A percentile compares a stretch with the other conserved stretches of the same genome.
Evolutionary conservation across 2,797 vertebrate genomes (phyloP).

Genomic region (Gypaetus barbatus): DNA sequence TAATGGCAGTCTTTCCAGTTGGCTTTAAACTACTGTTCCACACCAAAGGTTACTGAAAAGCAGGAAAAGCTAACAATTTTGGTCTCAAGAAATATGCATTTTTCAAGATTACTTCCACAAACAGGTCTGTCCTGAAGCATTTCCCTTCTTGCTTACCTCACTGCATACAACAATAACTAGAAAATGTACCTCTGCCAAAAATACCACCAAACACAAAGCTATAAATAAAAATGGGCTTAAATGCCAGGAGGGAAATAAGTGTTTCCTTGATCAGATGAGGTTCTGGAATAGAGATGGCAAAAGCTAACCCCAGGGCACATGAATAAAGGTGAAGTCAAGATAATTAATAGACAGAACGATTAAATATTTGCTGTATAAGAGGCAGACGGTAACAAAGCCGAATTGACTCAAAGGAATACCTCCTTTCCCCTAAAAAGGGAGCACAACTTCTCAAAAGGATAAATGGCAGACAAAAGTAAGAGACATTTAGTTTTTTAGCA

Average conservation of each 20-base stretch:
- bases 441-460: not conserved
- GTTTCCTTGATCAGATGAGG: not conserved
- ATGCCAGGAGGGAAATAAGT: not conserved
- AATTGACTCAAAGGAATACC: not conserved
- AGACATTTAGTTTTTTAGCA: not conserved
- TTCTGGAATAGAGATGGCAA: not conserved
- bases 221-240: not conserved
- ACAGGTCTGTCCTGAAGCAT: not conserved
- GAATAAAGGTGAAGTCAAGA: not conserved
- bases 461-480: not conserved
- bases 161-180: not conserved
- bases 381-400: not conserved
- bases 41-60: not conserved
- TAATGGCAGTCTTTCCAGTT: not conserved
- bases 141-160: not conserved
- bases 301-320: not conserved
- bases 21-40: not conserved
- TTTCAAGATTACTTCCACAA: not conserved
- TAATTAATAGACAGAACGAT: not conserved
- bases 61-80: not conserved
- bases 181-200: not conserved
- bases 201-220: accelerated
- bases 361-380: not conserved
- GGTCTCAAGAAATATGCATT: not conserved
- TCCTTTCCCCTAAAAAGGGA: not conserved